A percentile compares a stretch with the other conserved stretches of the same genome.
Conservation (phyloP, 2,113 vertebrate species). For the Cyphomyrus discorhynchus region DNA sequence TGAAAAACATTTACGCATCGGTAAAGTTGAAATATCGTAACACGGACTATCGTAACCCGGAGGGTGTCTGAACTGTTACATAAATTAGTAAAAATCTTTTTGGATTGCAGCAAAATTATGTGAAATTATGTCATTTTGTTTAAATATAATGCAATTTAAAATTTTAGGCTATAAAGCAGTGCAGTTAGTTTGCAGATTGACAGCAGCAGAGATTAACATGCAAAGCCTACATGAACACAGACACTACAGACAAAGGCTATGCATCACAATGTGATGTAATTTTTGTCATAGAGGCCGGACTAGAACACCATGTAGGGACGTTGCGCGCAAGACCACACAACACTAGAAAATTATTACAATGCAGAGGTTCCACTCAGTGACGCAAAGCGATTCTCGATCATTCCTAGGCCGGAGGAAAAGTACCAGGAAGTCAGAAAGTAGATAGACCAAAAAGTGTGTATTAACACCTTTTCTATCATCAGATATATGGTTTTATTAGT, state of each 20-base stretch:
- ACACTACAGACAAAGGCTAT: no score
- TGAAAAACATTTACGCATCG: no score
- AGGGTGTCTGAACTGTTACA: not conserved
- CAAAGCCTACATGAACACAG: no score
- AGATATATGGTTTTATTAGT: no score
- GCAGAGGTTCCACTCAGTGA: not conserved
- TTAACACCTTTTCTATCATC: not conserved
- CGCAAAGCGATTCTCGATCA: not conserved
- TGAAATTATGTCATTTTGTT: not conserved
- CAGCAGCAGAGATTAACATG: not conserved
- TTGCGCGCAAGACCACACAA: not conserved
- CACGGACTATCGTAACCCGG: no score
- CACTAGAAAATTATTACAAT: not conserved
- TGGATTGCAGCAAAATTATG: not conserved
- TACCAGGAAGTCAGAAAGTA: not conserved
- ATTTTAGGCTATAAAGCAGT: not conserved
- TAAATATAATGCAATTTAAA: not conserved
- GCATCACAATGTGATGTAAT: not conserved
- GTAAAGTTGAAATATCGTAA: no score
- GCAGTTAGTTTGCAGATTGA: not conserved
- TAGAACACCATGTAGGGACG: not conserved
- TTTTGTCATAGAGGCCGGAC: not conserved
- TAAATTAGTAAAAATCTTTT: not conserved
- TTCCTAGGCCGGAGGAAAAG: not conserved
- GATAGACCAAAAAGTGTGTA: not conserved